Evolutionary conservation across 2,797 vertebrate genomes (phyloP).

Genomic region (Coregonus sp.): DNA sequence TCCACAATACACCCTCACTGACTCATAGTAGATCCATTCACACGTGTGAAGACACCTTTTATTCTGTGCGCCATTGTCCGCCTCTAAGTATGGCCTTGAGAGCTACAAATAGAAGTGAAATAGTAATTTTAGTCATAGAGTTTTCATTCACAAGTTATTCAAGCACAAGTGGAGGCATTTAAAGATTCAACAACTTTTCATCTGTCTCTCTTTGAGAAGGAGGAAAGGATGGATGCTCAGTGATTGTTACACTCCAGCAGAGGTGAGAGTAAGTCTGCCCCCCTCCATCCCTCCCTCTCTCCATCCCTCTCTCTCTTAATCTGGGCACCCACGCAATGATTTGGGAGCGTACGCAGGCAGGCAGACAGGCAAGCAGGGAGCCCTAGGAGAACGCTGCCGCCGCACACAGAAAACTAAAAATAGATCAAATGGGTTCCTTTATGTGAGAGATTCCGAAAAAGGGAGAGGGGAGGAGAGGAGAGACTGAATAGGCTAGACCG

Average conservation of each 20-base stretch:
- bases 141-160: constrained; percentile 4
- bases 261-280: constrained; percentile 35
- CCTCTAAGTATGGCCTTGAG: no score
- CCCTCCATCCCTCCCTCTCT: background rate
- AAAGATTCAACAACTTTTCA: constrained; percentile 28
- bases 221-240: constrained; percentile 1
- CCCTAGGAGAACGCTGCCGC: constrained; percentile 57
- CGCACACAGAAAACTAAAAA: constrained; percentile 68
- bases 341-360: constrained; percentile 59
- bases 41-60: background rate
- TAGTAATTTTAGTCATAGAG: constrained; percentile 18
- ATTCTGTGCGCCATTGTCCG: background rate
- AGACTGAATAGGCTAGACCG: constrained; percentile 27
- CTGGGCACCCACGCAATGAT: constrained; percentile 52
- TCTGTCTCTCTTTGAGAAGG: constrained; percentile 10
- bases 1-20: background rate
- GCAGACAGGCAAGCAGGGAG: constrained; percentile 40
- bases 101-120: constrained; percentile 28
- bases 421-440: constrained; percentile 64
- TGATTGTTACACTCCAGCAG: constrained; percentile 28
- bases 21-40: background rate
- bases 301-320: constrained; percentile 24
- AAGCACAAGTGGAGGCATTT: constrained; percentile 22
- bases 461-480: constrained; percentile 29
- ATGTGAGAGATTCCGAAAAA: constrained; percentile 31